phyloP scores from a whole-genome alignment of 2,113 vertebrate genomes.

The Triplophysa dalaica region DNA sequence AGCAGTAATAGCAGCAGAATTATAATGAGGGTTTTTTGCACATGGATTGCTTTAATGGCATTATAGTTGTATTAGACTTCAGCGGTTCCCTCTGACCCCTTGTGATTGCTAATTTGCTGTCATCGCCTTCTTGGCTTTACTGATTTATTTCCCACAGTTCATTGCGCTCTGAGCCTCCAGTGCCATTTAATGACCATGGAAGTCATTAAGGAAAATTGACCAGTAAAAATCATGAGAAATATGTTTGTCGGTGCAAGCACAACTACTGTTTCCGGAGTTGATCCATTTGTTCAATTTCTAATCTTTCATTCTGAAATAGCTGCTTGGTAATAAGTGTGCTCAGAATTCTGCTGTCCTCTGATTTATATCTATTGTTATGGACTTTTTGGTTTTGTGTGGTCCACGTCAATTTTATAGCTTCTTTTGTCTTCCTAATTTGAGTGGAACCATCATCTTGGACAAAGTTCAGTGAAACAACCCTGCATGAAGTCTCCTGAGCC shows the following conservation, averaged over 20 bases:
- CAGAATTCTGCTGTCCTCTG: no score
- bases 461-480: no score
- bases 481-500: no score
- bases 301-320: no score
- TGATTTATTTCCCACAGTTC: conserved; percentile 27
- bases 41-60: conserved; percentile 19
- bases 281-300: no score
- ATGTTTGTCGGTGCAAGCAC: background rate
- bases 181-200: conserved; percentile 37
- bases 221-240: conserved; percentile 1
- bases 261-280: no score
- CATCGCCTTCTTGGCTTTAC: conserved; percentile 8
- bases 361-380: no score
- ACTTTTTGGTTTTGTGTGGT: no score
- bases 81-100: background rate
- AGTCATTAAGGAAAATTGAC: conserved; percentile 14
- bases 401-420: no score
- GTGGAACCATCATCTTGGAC: no score
- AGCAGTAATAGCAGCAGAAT: background rate
- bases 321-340: no score
- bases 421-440: no score
- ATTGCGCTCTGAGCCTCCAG: conserved; percentile 29
- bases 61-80: conserved; percentile 11
- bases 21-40: conserved; percentile 12
- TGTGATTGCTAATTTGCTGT: conserved; percentile 2